These are phyloP conservation scores for Scolopax mira DNA, from an alignment of 2,113 vertebrate genomes.

Conservation along the genomic window DNA sequence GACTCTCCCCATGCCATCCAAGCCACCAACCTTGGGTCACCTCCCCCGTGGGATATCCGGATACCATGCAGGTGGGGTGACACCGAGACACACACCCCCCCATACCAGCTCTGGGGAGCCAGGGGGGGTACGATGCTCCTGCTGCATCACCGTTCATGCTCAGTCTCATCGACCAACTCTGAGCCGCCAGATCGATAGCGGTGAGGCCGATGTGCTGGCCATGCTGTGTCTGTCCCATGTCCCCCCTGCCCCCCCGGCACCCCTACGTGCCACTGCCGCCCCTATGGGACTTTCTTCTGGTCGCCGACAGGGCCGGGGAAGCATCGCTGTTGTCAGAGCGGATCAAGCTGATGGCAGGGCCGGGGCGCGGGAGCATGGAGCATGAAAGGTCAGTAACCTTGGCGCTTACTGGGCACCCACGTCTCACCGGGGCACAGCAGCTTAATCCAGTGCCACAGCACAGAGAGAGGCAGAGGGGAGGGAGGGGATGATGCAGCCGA, in stretches of 20 bases:
- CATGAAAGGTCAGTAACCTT: conserved; percentile 58
- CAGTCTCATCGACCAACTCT: background rate
- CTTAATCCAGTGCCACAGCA: background rate
- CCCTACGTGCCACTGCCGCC: background rate
- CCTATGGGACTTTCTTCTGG: background rate
- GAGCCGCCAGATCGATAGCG: background rate
- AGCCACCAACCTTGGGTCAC: background rate
- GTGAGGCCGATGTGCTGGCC: background rate
- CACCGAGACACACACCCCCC: background rate
- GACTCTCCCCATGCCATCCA: accelerated
- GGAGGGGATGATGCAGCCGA: background rate
- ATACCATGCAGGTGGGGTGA: background rate
- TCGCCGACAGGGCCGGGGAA: background rate
- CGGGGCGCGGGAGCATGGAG: background rate
- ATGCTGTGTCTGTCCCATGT: too few relatives aligned
- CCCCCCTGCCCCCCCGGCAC: background rate
- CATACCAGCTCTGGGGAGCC: accelerated
- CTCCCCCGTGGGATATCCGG: accelerated
- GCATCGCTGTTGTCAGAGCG: background rate
- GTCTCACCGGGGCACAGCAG: background rate
- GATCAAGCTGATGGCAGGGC: conserved; percentile 2
- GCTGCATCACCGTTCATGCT: background rate
- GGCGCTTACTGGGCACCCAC: background rate
- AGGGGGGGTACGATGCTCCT: background rate
- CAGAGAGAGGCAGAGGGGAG: background rate